Evolutionary conservation across 2,797 vertebrate species (phyloP).

Genomic region (Lerista edwardsae): DNA sequence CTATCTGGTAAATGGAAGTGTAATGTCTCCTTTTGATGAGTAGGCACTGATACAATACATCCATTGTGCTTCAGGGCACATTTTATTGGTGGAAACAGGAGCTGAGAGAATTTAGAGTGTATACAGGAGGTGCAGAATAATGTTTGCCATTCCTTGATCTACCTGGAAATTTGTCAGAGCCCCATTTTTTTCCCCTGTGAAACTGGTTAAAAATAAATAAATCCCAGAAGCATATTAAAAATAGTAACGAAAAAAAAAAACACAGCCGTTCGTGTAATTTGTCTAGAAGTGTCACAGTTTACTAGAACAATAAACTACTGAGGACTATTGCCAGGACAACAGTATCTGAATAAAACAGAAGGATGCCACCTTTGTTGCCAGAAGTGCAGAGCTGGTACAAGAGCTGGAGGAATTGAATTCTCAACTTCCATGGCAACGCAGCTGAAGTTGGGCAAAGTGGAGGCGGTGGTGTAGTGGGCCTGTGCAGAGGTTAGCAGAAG

Average conservation of each 20-base stretch:
- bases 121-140: neutral
- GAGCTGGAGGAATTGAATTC: slow-evolving; percentile 23
- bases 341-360: slow-evolving; percentile 37
- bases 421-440: slow-evolving; percentile 46
- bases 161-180: slow-evolving; percentile 29
- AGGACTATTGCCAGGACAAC: slow-evolving; percentile 28
- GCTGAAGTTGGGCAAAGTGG: neutral
- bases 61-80: neutral
- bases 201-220: too few relatives aligned
- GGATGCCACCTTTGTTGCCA: slow-evolving; percentile 1
- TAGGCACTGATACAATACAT: neutral
- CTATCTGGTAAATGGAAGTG: neutral
- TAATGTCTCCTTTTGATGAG: neutral
- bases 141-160: neutral
- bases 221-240: slow-evolving; percentile 40
- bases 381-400: slow-evolving; percentile 4
- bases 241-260: slow-evolving; percentile 27
- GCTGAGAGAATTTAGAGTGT: neutral
- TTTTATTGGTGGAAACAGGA: neutral
- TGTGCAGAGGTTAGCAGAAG: slow-evolving; percentile 1
- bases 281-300: slow-evolving; percentile 35
- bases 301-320: slow-evolving; percentile 21
- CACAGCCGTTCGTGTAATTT: slow-evolving; percentile 49
- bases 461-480: neutral
- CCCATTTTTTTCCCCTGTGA: slow-evolving; percentile 29